These are phyloP conservation scores for Sarcophaga rosellei DNA, from an alignment of 2,888 invertebrate species.

Conservation along the genomic window DNA sequence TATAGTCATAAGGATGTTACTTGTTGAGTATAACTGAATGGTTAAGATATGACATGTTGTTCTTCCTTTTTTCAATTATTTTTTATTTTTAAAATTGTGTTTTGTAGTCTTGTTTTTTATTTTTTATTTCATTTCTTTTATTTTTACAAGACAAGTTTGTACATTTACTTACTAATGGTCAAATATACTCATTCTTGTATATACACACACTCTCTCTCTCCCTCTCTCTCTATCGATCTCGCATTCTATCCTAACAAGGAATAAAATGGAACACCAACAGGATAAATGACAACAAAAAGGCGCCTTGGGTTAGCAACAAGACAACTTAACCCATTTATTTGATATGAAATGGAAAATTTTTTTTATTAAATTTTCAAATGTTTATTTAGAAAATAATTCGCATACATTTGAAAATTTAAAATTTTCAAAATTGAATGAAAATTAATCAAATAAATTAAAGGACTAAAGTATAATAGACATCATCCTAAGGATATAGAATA, in stretches of 20 bases:
- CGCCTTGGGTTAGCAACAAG: conserved; percentile 64
- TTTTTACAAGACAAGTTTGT: conserved; percentile 59
- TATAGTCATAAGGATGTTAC: conserved; percentile 44
- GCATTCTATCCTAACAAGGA: no score
- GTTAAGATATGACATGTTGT: conserved; percentile 65
- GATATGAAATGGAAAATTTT: conserved; percentile 37
- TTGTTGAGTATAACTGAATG: conserved; percentile 62
- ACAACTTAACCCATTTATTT: conserved; percentile 67
- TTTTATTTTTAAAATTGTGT: conserved; percentile 17
- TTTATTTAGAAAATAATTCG: not conserved
- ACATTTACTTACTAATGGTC: conserved; percentile 62
- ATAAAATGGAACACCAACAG: conserved; percentile 15
- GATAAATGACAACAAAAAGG: conserved; percentile 45
- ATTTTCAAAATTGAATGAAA: no score
- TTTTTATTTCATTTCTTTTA: conserved; percentile 17
- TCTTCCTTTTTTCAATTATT: conserved; percentile 23
- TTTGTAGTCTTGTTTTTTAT: conserved; percentile 25
- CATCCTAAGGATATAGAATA: no score
- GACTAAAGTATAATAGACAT: no score
- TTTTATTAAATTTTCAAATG: conserved; percentile 21
- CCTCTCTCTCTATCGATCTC: no score
- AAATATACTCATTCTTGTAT: conserved; percentile 54
- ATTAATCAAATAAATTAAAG: no score
- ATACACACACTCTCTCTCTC: not conserved
- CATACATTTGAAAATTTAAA: no score